Percentiles rank a stretch among this genome's conserved stretches.
Conservation (phyloP, 2,888 invertebrate species). For the Acrobasis consociella region DNA sequence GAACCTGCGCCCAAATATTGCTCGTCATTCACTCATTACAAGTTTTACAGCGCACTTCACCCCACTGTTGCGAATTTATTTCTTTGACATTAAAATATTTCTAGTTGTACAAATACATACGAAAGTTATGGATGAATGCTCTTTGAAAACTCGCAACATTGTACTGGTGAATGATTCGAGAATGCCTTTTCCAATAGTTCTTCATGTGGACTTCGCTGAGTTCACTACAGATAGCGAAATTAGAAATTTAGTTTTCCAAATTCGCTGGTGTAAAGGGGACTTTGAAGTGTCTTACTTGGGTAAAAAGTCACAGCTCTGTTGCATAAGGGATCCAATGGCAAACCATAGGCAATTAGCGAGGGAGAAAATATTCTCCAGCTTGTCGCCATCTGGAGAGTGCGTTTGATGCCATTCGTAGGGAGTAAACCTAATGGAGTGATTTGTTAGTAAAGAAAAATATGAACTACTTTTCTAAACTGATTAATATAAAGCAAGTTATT, state of each 20-base stretch:
- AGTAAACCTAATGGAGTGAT: slow-evolving; percentile 87
- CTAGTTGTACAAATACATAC: neutral
- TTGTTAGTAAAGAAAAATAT: slow-evolving; percentile 31
- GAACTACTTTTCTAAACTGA: too few species aligned
- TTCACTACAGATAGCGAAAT: slow-evolving; percentile 60
- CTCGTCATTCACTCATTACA: slow-evolving; percentile 52
- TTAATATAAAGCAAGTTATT: too few species aligned
- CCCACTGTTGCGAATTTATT: slow-evolving; percentile 14
- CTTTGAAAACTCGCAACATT: slow-evolving; percentile 38
- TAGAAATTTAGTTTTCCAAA: slow-evolving; percentile 41
- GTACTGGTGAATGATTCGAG: slow-evolving; percentile 45
- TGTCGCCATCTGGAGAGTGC: slow-evolving; percentile 91
- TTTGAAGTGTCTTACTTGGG: slow-evolving; percentile 89
- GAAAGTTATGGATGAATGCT: neutral
- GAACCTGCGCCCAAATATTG: slow-evolving; percentile 86
- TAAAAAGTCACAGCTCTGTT: slow-evolving; percentile 97
- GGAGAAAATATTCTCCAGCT: slow-evolving; percentile 96
- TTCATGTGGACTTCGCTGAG: slow-evolving; percentile 75
- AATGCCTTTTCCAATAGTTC: slow-evolving; percentile 46
- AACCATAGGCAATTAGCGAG: slow-evolving; percentile 98
- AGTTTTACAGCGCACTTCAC: neutral
- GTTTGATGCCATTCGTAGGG: slow-evolving; percentile 98
- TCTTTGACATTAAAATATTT: neutral
- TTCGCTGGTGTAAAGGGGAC: slow-evolving; percentile 39
- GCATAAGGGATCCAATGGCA: slow-evolving; percentile 96